Conservation (phyloP, 2,797 vertebrate genomes). For the Hylomyscus alleni region DNA sequence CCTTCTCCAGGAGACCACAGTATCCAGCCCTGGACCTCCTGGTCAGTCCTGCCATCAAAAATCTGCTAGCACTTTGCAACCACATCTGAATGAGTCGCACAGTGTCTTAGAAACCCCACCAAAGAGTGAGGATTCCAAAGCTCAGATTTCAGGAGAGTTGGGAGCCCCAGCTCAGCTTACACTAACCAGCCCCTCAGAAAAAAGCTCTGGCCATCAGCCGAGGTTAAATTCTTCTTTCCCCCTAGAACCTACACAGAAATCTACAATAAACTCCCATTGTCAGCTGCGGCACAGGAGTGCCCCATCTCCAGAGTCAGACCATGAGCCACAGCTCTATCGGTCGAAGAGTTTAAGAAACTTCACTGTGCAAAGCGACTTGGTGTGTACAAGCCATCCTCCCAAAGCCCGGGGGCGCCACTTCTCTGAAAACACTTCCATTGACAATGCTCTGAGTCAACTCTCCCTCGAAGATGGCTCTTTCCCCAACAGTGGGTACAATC, state of each 20-base stretch:
- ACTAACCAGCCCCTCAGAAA: constrained; percentile 19
- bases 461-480: constrained; percentile 69
- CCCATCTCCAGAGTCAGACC: constrained; percentile 63
- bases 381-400: constrained; percentile 68
- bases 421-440: constrained; percentile 87
- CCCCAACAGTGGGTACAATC: constrained; percentile 46
- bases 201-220: constrained; percentile 49
- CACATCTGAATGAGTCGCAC: constrained; percentile 66
- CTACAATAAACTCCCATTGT: constrained; percentile 38
- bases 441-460: constrained; percentile 71
- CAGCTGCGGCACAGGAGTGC: constrained; percentile 70
- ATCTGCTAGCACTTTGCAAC: constrained; percentile 66
- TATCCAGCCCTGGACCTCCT: constrained; percentile 70
- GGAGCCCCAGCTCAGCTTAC: constrained; percentile 70
- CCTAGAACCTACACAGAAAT: constrained; percentile 80
- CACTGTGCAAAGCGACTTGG: constrained; percentile 65
- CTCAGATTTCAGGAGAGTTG: constrained; percentile 57
- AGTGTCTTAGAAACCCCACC: constrained; percentile 68
- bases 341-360: constrained; percentile 84
- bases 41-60: constrained; percentile 72
- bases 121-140: constrained; percentile 69
- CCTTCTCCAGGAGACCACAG: constrained; percentile 32
- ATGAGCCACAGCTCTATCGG: constrained; percentile 73
- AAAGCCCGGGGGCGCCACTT: constrained; percentile 86
- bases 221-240: constrained; percentile 65